Percentiles rank a stretch among this genome's conserved stretches.
Conservation (phyloP, 2,113 vertebrate genomes). For the Chinchilla lanigera region DNA sequence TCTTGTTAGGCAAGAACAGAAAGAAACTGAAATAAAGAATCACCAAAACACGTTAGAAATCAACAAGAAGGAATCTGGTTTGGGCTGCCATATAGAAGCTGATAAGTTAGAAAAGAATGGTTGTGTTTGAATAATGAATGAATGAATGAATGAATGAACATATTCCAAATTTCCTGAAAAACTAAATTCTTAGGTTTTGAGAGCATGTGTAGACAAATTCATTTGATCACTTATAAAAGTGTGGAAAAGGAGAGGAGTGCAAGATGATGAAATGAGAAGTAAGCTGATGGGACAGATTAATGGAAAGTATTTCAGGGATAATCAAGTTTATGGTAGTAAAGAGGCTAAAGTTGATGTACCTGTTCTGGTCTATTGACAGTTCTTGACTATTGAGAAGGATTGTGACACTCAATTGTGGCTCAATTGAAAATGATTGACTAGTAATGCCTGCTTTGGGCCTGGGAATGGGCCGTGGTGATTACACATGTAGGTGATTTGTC, state of each 20-base stretch:
- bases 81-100: neutral
- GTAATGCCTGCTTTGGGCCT: neutral
- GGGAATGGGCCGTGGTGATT: neutral
- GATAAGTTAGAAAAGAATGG: neutral
- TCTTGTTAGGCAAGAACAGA: neutral
- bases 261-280: neutral
- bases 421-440: neutral
- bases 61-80: too few species aligned
- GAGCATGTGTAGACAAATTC: neutral
- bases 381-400: neutral
- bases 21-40: neutral
- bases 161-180: neutral
- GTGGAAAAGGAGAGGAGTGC: neutral
- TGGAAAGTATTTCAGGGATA: neutral
- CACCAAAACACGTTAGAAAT: neutral
- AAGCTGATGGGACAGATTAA: neutral
- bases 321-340: neutral
- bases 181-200: neutral
- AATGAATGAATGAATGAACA: neutral
- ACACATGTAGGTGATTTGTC: neutral
- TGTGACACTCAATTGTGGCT: neutral
- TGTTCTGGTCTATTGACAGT: neutral
- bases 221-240: neutral
- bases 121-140: neutral
- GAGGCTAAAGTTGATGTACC: neutral